phyloP scores from a whole-genome alignment of 1,140 invertebrate species.

The Camponotus vicinus region DNA sequence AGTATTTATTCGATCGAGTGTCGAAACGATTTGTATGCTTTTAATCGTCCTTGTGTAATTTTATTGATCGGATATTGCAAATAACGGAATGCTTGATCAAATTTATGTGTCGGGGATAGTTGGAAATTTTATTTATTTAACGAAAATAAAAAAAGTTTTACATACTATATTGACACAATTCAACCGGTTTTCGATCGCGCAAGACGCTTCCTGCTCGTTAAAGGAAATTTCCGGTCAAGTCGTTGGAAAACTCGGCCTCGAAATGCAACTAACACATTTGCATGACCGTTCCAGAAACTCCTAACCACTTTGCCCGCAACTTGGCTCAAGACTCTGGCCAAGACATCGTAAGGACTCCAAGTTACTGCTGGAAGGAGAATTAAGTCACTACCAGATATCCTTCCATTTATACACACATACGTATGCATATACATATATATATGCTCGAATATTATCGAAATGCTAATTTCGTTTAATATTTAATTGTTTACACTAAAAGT shows the following conservation, averaged over 20 bases:
- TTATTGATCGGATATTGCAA: neutral
- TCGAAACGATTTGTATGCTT: neutral
- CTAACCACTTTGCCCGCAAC: slow-evolving; percentile 64
- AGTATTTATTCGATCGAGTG: neutral
- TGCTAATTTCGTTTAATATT: slow-evolving; percentile 56
- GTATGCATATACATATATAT: slow-evolving; percentile 18
- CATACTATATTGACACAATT: slow-evolving; percentile 10
- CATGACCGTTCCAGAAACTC: slow-evolving; percentile 70
- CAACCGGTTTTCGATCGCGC: neutral
- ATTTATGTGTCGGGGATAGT: neutral
- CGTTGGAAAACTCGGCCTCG: slow-evolving; percentile 65
- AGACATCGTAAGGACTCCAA: slow-evolving; percentile 62
- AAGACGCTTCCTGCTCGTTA: slow-evolving; percentile 47
- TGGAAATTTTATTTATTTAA: slow-evolving; percentile 2
- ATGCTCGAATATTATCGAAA: slow-evolving; percentile 51
- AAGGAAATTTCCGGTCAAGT: slow-evolving; percentile 63
- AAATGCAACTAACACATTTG: slow-evolving; percentile 77
- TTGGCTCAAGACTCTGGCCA: slow-evolving; percentile 71
- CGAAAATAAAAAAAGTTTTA: slow-evolving; percentile 3
- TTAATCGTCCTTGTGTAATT: neutral
- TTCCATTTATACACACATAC: neutral
- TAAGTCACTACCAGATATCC: slow-evolving; percentile 67
- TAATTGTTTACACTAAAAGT: slow-evolving; percentile 33
- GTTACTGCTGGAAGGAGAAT: slow-evolving; percentile 67
- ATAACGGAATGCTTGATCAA: neutral